A percentile compares a stretch with the other conserved stretches of the same genome.
These are phyloP conservation scores for Brachionus plicatilis DNA, from an alignment of 1,140 invertebrate species.

Conservation along the genomic window DNA sequence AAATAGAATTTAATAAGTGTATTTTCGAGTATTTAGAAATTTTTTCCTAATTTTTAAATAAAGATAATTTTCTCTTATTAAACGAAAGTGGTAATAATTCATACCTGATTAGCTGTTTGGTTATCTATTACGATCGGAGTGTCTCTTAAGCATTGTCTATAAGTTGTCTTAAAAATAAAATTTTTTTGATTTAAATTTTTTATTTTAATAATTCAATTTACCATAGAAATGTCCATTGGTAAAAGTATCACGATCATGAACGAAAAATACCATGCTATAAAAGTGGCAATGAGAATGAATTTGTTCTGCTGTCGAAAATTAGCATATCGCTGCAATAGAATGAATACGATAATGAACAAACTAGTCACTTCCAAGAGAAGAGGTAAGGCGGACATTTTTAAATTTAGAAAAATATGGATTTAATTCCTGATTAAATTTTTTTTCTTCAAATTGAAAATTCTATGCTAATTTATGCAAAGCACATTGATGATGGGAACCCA, in stretches of 20 bases:
- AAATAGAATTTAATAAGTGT: too few relatives aligned
- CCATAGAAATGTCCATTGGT: constrained; percentile 89
- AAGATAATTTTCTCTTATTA: not conserved
- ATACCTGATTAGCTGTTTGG: not conserved
- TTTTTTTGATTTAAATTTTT: not conserved
- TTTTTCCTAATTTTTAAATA: not conserved
- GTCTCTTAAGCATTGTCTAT: constrained; percentile 65
- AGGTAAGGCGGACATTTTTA: constrained; percentile 28
- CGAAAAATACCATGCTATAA: constrained; percentile 97
- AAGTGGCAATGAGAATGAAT: constrained; percentile 81
- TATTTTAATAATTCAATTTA: constrained; percentile 61
- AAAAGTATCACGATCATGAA: constrained; percentile 94
- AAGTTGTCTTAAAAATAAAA: constrained; percentile 62
- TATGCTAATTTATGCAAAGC: constrained; percentile 4
- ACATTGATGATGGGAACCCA: not conserved
- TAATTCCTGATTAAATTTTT: not conserved
- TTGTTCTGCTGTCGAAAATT: constrained; percentile 87
- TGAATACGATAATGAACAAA: constrained; percentile 43
- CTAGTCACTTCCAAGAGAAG: not conserved
- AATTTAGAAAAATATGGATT: not conserved
- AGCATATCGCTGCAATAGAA: constrained; percentile 83
- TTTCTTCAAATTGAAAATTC: not conserved
- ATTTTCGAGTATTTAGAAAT: not conserved
- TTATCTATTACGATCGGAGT: not conserved
- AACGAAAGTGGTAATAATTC: not conserved